These are phyloP conservation scores for Entomobrya proxima DNA, from an alignment of 2,888 invertebrate species.

Conservation along the genomic window DNA sequence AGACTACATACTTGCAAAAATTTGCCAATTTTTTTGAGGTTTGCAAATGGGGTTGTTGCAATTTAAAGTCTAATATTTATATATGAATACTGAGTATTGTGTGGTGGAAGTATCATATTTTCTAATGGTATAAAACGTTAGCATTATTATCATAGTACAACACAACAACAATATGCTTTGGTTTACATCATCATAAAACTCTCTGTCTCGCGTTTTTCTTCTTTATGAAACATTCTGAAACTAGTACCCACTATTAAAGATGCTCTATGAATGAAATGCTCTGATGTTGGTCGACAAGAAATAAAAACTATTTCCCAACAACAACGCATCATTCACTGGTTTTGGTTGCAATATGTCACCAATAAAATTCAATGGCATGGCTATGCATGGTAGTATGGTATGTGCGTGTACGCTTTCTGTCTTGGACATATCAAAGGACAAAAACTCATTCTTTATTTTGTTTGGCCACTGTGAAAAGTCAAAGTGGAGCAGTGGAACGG, in stretches of 20 bases:
- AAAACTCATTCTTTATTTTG: conserved; percentile 31
- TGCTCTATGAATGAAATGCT: conserved; percentile 21
- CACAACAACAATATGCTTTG: background rate
- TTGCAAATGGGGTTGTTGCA: no score
- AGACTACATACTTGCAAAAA: no score
- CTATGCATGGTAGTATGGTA: background rate
- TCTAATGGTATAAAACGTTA: no score
- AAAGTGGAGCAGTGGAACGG: conserved; percentile 67
- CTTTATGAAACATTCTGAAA: conserved; percentile 26
- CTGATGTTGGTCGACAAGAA: background rate
- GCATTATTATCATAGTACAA: no score
- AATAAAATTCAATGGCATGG: background rate
- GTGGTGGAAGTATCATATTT: no score
- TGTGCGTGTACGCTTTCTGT: background rate
- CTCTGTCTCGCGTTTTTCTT: background rate
- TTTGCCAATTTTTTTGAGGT: no score
- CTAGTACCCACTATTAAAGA: background rate
- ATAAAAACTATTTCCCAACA: background rate
- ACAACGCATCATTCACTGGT: background rate
- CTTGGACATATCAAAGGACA: conserved; percentile 35
- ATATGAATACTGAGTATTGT: no score
- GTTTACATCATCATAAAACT: background rate
- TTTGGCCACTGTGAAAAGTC: conserved; percentile 59
- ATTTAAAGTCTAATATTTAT: no score
- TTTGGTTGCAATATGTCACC: background rate